Percentiles rank a stretch among this genome's conserved stretches.
These are phyloP conservation scores for Sula dactylatra DNA, from an alignment of 2,113 vertebrate genomes.

Conservation along the genomic window DNA sequence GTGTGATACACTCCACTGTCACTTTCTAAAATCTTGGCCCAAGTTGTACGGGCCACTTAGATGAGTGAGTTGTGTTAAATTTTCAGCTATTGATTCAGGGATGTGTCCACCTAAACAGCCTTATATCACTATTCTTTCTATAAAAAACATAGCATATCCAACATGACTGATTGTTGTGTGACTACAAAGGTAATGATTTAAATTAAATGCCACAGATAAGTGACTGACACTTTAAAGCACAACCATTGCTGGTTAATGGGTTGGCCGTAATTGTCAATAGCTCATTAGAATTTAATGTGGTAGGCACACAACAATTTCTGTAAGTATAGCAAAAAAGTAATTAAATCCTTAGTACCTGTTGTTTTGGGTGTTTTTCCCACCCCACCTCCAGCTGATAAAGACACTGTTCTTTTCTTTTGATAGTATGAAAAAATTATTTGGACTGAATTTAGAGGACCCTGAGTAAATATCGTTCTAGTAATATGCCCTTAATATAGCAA, in stretches of 20 bases:
- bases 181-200: neutral
- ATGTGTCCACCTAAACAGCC: neutral
- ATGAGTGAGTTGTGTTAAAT: neutral
- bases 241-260: neutral
- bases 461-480: neutral
- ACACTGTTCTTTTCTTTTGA: neutral
- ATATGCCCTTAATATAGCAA: neutral
- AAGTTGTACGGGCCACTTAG: neutral
- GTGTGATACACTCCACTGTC: neutral
- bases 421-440: neutral
- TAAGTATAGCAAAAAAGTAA: neutral
- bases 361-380: neutral
- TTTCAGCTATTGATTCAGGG: neutral
- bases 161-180: neutral
- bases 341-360: neutral
- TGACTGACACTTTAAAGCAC: neutral
- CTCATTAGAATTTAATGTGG: neutral
- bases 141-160: neutral
- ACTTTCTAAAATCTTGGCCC: neutral
- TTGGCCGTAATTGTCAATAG: neutral
- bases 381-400: neutral
- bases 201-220: neutral
- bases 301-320: neutral
- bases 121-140: neutral
- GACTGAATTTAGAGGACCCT: neutral